Evolutionary conservation across 2,113 vertebrate genomes (phyloP).

Genomic region (Nesoenas mayeri): DNA sequence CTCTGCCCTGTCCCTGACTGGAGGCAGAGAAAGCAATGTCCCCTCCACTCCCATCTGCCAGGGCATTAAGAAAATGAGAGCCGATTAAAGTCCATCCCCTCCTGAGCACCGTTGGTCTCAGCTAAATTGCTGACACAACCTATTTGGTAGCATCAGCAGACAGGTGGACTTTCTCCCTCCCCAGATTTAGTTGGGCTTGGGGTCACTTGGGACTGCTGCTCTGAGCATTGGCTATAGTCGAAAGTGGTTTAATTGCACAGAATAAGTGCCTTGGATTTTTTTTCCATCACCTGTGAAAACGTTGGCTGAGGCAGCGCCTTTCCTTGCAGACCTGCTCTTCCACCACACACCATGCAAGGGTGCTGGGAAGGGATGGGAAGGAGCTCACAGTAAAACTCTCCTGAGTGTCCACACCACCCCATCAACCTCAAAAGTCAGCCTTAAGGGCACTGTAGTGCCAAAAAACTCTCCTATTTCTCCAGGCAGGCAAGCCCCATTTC

Average conservation of each 20-base stretch:
- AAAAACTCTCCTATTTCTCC: neutral
- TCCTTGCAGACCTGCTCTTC: neutral
- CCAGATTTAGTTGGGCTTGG: neutral
- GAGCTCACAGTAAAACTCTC: neutral
- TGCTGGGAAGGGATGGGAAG: neutral
- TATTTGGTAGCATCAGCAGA: too few relatives aligned
- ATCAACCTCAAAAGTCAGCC: neutral
- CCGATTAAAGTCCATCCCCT: conserved; percentile 40
- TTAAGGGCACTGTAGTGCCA: neutral
- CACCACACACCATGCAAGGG: rapidly evolving
- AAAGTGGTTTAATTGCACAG: neutral
- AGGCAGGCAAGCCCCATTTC: neutral
- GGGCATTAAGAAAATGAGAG: conserved; percentile 25
- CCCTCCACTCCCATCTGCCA: neutral
- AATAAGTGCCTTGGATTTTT: neutral
- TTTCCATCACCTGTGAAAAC: neutral
- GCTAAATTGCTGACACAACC: neutral
- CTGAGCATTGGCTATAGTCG: neutral
- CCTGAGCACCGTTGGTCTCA: neutral
- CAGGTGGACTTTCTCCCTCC: neutral
- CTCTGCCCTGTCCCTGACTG: neutral
- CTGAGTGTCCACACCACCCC: neutral
- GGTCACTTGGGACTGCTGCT: neutral
- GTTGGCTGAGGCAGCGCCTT: neutral
- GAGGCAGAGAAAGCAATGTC: rapidly evolving